Conservation (phyloP, 2,113 vertebrate genomes). For the Scatophagus argus region DNA sequence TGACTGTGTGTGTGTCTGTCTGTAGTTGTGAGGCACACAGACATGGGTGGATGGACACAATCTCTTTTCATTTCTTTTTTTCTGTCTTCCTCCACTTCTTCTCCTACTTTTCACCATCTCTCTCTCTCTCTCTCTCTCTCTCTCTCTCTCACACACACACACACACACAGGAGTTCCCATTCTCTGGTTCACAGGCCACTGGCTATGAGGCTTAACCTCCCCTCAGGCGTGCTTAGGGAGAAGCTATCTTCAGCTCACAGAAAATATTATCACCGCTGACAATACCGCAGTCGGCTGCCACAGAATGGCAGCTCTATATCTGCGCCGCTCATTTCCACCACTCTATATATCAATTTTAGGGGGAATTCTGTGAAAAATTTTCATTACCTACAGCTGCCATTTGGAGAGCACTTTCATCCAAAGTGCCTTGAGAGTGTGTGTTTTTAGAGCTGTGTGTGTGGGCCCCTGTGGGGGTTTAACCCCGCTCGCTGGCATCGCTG, state of each 20-base stretch:
- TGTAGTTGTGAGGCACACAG: not conserved
- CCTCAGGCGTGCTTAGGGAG: slow-evolving; percentile 59
- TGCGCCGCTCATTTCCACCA: slow-evolving; percentile 45
- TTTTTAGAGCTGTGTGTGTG: slow-evolving; percentile 39
- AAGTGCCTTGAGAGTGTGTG: slow-evolving; percentile 23
- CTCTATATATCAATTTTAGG: slow-evolving; percentile 59
- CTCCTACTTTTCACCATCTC: not conserved
- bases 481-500: not conserved
- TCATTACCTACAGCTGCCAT: slow-evolving; percentile 62
- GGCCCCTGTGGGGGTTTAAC: slow-evolving; percentile 28
- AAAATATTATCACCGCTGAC: slow-evolving; percentile 69
- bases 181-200: slow-evolving; percentile 63
- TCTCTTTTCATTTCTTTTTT: not conserved
- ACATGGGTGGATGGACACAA: slow-evolving; percentile 22
- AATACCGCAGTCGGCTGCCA: slow-evolving; percentile 55
- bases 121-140: not conserved
- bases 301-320: slow-evolving; percentile 59
- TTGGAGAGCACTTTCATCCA: slow-evolving; percentile 52
- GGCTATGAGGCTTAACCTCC: slow-evolving; percentile 61
- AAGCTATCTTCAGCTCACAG: slow-evolving; percentile 70
- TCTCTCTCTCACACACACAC: slow-evolving; percentile 22
- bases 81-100: slow-evolving; percentile 17
- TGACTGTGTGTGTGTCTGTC: not conserved
- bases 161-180: slow-evolving; percentile 35
- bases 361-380: slow-evolving; percentile 25